Base-by-base conservation (phyloP, 2,113 vertebrate genomes). In the Oceanodroma tethys region DNA sequence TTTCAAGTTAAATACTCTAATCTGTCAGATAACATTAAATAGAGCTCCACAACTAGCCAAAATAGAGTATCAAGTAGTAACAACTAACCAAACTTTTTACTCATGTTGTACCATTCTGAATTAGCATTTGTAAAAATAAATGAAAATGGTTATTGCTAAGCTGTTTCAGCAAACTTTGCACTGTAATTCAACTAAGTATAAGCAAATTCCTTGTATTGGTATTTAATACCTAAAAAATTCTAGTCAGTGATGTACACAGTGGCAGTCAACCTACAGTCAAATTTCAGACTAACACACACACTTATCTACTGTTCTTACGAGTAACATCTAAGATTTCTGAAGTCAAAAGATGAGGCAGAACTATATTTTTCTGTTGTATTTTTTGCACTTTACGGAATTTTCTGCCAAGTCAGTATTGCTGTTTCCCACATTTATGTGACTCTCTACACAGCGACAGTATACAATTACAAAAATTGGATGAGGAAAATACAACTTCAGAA, bases 1-100 rank as follows among this genome's bases (percentile, higher is more conserved):
- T 96, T 93, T 91, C 89, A 88, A 93, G 70, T 91, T 92, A 90
- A 96, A 93, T 81, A 81, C 90, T 63, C 76, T 78, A 74, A 93
- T 70, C 85, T 94, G 91, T 75, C 94, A 93, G 78, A 62, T 70
- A 93, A 87, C 56, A 87, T 81, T 87, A 92, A 91, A 81, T 75
- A 81, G 66, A 96, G 25, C 38, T 82, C 78, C 9, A 5, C 4
- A 85, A 75, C 66, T n/a, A 85, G 45, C 36, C 84, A 91, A 58
- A 88, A 81, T 9, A 85, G 42, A 79, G 38, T 63, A 90, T 66
- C 71, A 81, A 67, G 66, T 27, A 93, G 55, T 63, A 86, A 68
- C 34, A 73, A 81, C 73, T 12, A 91, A 56, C 48, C 42, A 18
- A 81, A 81, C n/a, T 78, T 91, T 90, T 88, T 78, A 82, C 26